Base-by-base conservation (phyloP, 2,797 vertebrate genomes). In the Lepus townsendii region DNA sequence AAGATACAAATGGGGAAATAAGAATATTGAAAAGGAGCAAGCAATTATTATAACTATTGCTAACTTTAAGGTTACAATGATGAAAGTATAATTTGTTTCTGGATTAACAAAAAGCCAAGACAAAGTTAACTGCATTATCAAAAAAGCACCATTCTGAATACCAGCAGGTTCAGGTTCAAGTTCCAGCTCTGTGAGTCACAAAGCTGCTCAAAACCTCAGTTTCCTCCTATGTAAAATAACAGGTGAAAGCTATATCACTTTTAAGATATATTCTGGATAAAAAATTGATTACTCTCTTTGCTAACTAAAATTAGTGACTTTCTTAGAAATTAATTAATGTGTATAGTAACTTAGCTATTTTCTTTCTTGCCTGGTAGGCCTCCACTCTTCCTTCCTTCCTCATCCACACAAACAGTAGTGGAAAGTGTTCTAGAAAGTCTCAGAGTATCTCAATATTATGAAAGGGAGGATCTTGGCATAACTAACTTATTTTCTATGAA, bases 361-460 rank as follows among this genome's bases (percentile, higher is more conserved):
- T 1, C 85, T 86, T 84, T 27, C 17, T 60, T 54, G 35, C n/a
- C 17, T 79, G 0, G 78, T 47, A 68, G 4, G 13, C 3, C 75
- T 63, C 20, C 26, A 14, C 7, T 22, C 27, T 84, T 62, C 14
- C 52, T 52, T 20, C 14, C 17, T 5, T 20, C n/a, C n/a, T 13
- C 20, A 22, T 17, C 12, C 32, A 57, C 19, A 54, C 69, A 47
- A 2, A 1, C 14, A 77, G 79, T 10, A 27, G 42, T 57, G 26
- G 16, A 42, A 66, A 84, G 26, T 62, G 1, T 52, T 50, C 12
- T 30, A 27, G 19, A 35, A 62, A 52, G 11, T 38, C 17, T 68
- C 63, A 93, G 90, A 95, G 50, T 72, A 62, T 42, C 42, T 65
- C 9, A 83, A 86, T 35, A 60, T 72, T 79, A 80, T 11, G 35